Percentiles rank a stretch among this genome's conserved stretches.
phyloP scores from a whole-genome alignment of 2,888 invertebrate species.

The Lasioglossum marginatum region DNA sequence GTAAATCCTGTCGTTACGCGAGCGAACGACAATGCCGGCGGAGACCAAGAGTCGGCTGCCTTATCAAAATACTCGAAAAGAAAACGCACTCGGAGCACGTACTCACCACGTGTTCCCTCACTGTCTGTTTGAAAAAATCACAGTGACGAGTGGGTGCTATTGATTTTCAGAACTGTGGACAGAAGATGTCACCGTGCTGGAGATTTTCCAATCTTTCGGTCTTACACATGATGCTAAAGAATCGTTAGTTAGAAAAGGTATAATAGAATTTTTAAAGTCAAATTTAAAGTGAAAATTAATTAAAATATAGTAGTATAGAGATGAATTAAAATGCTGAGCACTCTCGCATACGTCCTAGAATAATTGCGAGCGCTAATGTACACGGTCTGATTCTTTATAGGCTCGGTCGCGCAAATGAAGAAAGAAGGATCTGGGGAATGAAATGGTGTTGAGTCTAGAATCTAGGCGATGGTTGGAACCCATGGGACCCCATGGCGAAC shows the following conservation, averaged over 20 bases:
- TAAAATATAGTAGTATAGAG: neutral
- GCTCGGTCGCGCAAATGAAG: neutral
- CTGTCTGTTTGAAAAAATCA: constrained; percentile 65
- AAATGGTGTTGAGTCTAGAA: constrained; percentile 16
- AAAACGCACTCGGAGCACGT: constrained; percentile 78
- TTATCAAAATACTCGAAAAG: constrained; percentile 81
- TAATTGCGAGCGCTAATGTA: neutral
- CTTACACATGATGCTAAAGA: too few species aligned
- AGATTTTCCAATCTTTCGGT: too few species aligned
- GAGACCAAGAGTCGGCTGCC: constrained; percentile 63
- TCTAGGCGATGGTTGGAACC: constrained; percentile 48
- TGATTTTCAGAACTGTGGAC: neutral
- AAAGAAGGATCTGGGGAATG: neutral
- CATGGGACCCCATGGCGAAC: constrained; percentile 61
- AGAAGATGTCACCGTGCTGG: neutral
- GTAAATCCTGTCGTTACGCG: constrained; percentile 80
- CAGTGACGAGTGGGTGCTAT: constrained; percentile 62
- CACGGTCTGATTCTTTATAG: neutral
- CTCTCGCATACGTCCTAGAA: neutral
- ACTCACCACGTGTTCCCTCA: constrained; percentile 63
- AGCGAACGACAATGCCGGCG: constrained; percentile 63
- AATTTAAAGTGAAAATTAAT: neutral
- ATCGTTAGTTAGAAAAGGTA: too few species aligned
- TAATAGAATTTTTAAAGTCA: too few species aligned
- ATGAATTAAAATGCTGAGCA: neutral